phyloP scores from a whole-genome alignment of 1,140 invertebrate species.

The Scaptodrosophila lebanonensis region DNA sequence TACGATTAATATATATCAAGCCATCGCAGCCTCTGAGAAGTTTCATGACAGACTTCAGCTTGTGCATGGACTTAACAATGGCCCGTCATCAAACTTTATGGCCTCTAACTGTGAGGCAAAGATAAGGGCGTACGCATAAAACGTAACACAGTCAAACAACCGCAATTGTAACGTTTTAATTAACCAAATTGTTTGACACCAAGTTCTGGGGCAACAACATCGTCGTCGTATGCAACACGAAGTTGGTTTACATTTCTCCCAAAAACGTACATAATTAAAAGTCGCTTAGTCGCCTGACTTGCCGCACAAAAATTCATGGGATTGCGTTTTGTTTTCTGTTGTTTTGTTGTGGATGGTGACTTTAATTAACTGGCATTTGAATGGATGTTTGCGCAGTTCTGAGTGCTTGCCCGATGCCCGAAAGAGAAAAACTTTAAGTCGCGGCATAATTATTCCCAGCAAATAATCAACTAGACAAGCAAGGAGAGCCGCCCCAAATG shows the following conservation, averaged over 20 bases:
- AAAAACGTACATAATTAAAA: no score
- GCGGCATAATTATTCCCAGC: constrained; percentile 34
- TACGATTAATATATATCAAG: no score
- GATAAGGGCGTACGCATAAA: constrained; percentile 35
- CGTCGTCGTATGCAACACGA: constrained; percentile 54
- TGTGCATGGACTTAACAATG: no score
- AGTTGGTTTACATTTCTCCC: no score
- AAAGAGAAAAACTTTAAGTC: constrained; percentile 39
- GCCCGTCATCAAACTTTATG: no score
- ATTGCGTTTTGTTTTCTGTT: neutral
- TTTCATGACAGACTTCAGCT: no score
- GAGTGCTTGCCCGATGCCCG: neutral
- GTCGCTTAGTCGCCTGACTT: constrained; percentile 57
- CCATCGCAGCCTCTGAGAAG: no score
- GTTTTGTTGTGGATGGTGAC: constrained; percentile 19
- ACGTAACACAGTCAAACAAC: constrained; percentile 52
- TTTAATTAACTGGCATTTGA: constrained; percentile 53
- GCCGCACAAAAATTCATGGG: constrained; percentile 4
- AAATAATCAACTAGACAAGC: constrained; percentile 28
- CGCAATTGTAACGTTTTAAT: constrained; percentile 71
- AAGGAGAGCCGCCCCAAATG: constrained; percentile 8
- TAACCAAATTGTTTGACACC: constrained; percentile 63
- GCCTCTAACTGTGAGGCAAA: constrained; percentile 16
- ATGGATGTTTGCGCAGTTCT: neutral
- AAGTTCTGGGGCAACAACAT: constrained; percentile 48